Base-by-base conservation (phyloP, 2,113 vertebrate species). In the Brachionichthys hirsutus region DNA sequence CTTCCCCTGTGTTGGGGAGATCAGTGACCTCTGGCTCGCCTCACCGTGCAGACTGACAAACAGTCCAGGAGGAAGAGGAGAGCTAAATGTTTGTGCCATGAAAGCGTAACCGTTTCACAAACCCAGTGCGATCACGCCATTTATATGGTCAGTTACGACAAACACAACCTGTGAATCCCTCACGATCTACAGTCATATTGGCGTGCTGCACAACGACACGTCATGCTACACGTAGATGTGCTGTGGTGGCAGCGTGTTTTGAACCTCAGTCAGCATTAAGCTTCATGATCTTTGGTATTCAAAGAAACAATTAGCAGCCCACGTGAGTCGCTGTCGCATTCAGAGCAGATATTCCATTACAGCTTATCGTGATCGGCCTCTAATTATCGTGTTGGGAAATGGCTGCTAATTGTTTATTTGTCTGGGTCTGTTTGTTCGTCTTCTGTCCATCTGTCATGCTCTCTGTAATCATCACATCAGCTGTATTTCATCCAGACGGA, bases 381-480 rank as follows among this genome's bases (percentile, higher is more conserved):
- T 58, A 40, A 69, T 60, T 50, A 67, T 70, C 65, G 56, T 49
- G 64, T 40, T 45, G 57, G 60, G 58, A 66, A 75, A 88, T 70
- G 91, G 91, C 94, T 94, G 94, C 93, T 96, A 95, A 96, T 91
- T 93, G 72, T 93, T 95, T 94, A 89, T 91, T 56, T 62, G 62
- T 77, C 64, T 61, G 59, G 59, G 70, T 69, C 17, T 51, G 68
- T 62, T 70, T 73, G 12, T 79, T 66, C 83, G 72, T 87, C 78
- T 77, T 56, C 72, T 71, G 67, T 85, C 63, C 59, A 22, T 85
- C 74, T 70, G 43, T 62, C 70, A 77, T 69, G 58, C 75, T 70
- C 6, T 70, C 77, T 81, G 62, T 62, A 52, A 62, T 67, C 65
- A 84, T 71, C 81, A 77, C 58, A 70, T 82, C 89, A 77, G 83